A percentile compares a stretch with the other conserved stretches of the same genome.
These are phyloP conservation scores for Platynereis dumerilii DNA, from an alignment of 2,888 invertebrate genomes.

Conservation along the genomic window DNA sequence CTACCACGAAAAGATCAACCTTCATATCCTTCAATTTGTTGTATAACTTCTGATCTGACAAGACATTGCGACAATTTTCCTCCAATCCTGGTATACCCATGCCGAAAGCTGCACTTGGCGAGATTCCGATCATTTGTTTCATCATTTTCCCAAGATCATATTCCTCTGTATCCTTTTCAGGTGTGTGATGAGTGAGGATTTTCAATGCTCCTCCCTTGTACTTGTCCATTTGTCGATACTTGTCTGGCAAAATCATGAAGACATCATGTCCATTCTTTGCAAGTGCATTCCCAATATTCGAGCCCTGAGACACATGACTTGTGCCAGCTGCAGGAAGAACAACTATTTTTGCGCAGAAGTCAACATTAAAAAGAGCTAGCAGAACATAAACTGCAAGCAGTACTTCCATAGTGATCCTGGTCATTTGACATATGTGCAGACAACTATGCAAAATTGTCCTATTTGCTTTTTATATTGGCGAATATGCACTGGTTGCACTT, in stretches of 20 bases:
- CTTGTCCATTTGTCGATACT: background rate
- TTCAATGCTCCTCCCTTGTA: too few species aligned
- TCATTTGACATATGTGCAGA: too few species aligned
- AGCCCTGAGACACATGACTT: background rate
- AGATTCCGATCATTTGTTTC: background rate
- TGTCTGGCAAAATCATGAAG: background rate
- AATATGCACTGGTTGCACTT: too few species aligned
- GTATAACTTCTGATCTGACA: background rate
- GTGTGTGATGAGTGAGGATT: too few species aligned
- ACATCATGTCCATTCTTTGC: constrained; percentile 14
- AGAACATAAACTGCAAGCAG: too few species aligned
- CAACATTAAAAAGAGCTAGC: too few species aligned
- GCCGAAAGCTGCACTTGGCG: background rate
- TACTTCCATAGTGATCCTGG: too few species aligned
- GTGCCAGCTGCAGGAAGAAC: background rate
- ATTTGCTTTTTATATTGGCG: too few species aligned
- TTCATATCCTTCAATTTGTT: constrained; percentile 5
- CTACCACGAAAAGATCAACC: constrained; percentile 8
- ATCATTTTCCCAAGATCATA: constrained; percentile 1
- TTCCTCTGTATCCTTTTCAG: background rate
- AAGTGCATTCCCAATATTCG: constrained; percentile 1
- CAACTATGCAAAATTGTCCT: too few species aligned
- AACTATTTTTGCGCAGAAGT: background rate
- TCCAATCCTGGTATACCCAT: background rate
- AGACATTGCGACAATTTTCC: background rate